Evolutionary conservation across 1,140 invertebrate genomes (phyloP), one percentile per base, ranked within the genome.

Genomic region (Bilobella aurantiaca): DNA sequence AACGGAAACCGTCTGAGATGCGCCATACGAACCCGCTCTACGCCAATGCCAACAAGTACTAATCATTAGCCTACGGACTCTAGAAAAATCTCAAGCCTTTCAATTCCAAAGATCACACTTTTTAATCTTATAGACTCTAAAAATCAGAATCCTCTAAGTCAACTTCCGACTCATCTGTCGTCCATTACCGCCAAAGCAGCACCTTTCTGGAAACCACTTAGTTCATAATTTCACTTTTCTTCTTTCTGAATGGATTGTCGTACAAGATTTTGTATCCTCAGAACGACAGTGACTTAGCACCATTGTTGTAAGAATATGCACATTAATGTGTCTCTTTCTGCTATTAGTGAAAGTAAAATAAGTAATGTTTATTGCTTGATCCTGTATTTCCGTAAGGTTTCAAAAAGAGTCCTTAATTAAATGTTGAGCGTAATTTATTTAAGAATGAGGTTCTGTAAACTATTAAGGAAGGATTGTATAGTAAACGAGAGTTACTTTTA

Each of bases 1-100:
- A 97, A 73, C 86, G 89, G 73, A 87, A 85, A 73, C 81, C 84
- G 18, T 81, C 77, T 53, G 76, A 78, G 69, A 74, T 75, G 70
- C 73, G 70, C 25, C 49, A 53, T 23, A 53, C 49, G 49, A 71
- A 71, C 65, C 70, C 70, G 18, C 46, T 71, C 29, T 68, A 68
- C 27, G 32, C 67, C 27, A 70, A 70, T 53, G 49, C 21, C 12
- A 23, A 3, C 12, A 14, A 53, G 8, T 53, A 53, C 37, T 42
- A 53, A 53, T 53, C 21, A 53, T 18, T 5, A 42, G 5, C 21
- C 14, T 53, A 23, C 49, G 49, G 49, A 53, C 49, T 53, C 21
- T 23, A 16, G 25, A 12, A 18, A 42, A 42, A 53, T 23, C 12
- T 53, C 49, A 16, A 53, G 12, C 12, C 23, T 23, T 5, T 8